These are phyloP conservation scores for Pogonophryne albipinna DNA, from an alignment of 2,797 vertebrate species.

Conservation along the genomic window DNA sequence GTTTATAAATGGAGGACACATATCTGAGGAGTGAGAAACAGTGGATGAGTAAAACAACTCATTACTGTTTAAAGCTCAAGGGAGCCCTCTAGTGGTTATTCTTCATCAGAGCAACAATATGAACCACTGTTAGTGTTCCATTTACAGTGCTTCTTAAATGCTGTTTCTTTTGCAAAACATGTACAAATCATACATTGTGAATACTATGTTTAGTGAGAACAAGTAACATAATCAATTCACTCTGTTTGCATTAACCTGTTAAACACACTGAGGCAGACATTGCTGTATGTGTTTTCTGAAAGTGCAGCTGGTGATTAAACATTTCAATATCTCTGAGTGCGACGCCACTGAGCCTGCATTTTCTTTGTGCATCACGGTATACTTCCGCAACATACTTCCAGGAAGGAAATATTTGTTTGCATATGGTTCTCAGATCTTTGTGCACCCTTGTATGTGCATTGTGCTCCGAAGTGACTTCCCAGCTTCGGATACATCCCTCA, in stretches of 20 bases:
- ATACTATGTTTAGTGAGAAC: conserved; percentile 46
- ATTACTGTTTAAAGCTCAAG: conserved; percentile 39
- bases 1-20: conserved; percentile 1
- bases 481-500: conserved; percentile 20
- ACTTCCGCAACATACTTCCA: conserved; percentile 31
- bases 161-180: conserved; percentile 20
- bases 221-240: conserved; percentile 49
- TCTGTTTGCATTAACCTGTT: conserved; percentile 54
- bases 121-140: conserved; percentile 39
- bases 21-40: conserved; percentile 12
- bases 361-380: conserved; percentile 45
- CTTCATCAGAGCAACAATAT: conserved; percentile 40
- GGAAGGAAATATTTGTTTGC: conserved; percentile 38
- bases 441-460: conserved; percentile 27
- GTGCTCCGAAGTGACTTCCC: conserved; percentile 40
- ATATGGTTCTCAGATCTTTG: conserved; percentile 44
- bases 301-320: conserved; percentile 76
- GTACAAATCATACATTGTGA: conserved; percentile 51
- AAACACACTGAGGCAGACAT: conserved; percentile 51
- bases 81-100: conserved; percentile 70
- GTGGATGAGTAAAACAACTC: conserved; percentile 15
- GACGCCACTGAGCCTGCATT: conserved; percentile 31
- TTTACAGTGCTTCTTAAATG: conserved; percentile 47
- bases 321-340: conserved; percentile 62
- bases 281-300: conserved; percentile 64